Evolutionary conservation across 2,888 invertebrate genomes (phyloP), one percentile per base, ranked within the genome.

Genomic region (Yponomeuta sedellus): DNA sequence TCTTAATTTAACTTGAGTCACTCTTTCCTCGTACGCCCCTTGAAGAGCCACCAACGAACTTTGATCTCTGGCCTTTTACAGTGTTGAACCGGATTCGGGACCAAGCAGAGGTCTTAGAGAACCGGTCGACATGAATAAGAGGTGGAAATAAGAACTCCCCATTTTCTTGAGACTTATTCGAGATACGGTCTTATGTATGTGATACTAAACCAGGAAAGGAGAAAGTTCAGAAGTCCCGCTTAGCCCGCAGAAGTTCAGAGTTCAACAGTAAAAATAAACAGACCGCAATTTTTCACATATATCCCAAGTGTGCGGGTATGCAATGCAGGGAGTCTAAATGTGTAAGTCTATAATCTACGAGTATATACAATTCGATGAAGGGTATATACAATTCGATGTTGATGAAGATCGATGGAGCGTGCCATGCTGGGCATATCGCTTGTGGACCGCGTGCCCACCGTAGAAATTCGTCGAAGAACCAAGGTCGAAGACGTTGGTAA

Each of bases 1-100:
- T 91, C 91, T 91, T 91, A 91, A 91, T 91, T 90, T 90, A 91
- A 90, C 90, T 90, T 90, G 88, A 90, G 88, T 88, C 88, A 85
- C 86, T 88, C 84, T 86, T 86, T 86, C 88, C 85, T 86, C 67
- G 52, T 64, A 62, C 87, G 85, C 86, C 80, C 83, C 83, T 86
- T 79, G 78, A 80, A 74, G 70, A 71, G 65, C 56, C 72, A 71
- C 88, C 78, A 75, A 65, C 68, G 64, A 71, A 70, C 52, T 67
- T 70, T 69, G 78, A 73, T 63, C 79, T 67, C 66, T 67, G 69
- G 64, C 70, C 68, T 61, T 67, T 64, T 68, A n/a, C 66, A 2
- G 1, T 20, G 34, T 61, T 39, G 22, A 69, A 66, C 57, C 40
- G 61, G 39, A n/a, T n/a, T 2, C 16, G 16, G 16, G 2, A 59